These are phyloP conservation scores for Penaeus chinensis DNA, from an alignment of 1,140 invertebrate genomes.

Conservation along the genomic window DNA sequence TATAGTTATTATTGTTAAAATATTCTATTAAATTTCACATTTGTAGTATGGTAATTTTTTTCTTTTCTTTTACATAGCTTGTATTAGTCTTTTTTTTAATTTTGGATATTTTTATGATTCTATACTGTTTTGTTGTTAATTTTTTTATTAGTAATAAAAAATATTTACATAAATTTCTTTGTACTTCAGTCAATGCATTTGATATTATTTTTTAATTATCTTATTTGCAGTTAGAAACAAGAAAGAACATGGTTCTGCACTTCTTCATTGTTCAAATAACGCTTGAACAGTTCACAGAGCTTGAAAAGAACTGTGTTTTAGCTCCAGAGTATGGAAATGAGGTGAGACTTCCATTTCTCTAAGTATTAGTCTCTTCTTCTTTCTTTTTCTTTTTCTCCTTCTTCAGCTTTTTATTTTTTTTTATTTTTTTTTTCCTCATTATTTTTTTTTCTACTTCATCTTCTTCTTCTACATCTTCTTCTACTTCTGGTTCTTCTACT, in stretches of 20 bases:
- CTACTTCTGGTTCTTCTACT: no score
- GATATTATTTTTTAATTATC: background rate
- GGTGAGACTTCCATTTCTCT: slow-evolving; percentile 12
- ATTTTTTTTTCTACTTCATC: no score
- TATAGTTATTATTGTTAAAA: no score
- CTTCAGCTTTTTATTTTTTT: background rate
- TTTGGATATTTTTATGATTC: no score
- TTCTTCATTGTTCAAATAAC: slow-evolving; percentile 57
- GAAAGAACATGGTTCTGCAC: slow-evolving; percentile 65
- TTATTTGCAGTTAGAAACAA: slow-evolving; percentile 69
- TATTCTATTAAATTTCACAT: no score
- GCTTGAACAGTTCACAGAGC: slow-evolving; percentile 43
- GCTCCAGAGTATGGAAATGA: slow-evolving; percentile 52
- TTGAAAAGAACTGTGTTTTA: slow-evolving; percentile 39
- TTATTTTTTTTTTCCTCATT: background rate
- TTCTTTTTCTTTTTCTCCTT: background rate
- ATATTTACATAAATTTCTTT: no score
- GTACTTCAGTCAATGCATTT: background rate
- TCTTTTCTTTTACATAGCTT: no score
- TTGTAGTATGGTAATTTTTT: no score
- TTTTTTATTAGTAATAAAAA: no score
- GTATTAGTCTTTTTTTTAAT: no score
- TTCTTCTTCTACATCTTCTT: no score
- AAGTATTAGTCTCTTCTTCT: background rate
- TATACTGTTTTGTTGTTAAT: no score